Conservation (phyloP, 2,113 vertebrate genomes). For the Nansenia antarctica region DNA sequence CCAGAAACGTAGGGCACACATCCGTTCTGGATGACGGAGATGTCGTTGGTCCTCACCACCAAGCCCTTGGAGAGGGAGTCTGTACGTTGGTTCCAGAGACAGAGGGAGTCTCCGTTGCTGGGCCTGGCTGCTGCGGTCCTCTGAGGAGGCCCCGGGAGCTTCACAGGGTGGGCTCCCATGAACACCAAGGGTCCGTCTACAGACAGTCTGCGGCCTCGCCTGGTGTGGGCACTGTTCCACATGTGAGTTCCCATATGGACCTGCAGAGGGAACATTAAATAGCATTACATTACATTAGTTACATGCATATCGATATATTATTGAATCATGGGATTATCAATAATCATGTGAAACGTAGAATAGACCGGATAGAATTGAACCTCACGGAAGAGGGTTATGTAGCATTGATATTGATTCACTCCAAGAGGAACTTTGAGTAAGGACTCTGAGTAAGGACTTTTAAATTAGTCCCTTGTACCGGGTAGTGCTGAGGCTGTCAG, state of each 20-base stretch:
- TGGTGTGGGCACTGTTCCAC: constrained; percentile 85
- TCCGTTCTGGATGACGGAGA: constrained; percentile 84
- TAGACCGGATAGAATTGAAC: not conserved
- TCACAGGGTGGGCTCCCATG: constrained; percentile 81
- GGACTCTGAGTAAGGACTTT: too few species aligned
- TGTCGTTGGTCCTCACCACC: constrained; percentile 86
- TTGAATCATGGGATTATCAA: too few species aligned
- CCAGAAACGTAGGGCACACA: constrained; percentile 77
- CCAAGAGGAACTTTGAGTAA: too few species aligned
- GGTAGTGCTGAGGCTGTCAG: too few species aligned
- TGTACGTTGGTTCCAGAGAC: constrained; percentile 85
- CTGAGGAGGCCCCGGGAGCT: constrained; percentile 85
- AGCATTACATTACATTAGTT: not conserved
- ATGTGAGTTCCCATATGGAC: constrained; percentile 91
- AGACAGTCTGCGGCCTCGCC: constrained; percentile 82
- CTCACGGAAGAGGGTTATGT: too few species aligned
- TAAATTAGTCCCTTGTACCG: too few species aligned
- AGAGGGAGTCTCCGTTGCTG: constrained; percentile 78
- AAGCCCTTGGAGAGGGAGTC: constrained; percentile 82
- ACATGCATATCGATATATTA: too few species aligned
- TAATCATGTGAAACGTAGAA: too few species aligned
- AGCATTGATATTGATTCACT: too few species aligned
- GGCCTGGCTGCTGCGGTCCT: constrained; percentile 79
- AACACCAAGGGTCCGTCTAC: constrained; percentile 84
- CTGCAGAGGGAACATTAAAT: constrained; percentile 51